A percentile compares a stretch with the other conserved stretches of the same genome.
Conservation (phyloP, 2,797 vertebrate genomes). For the Chanos chanos region DNA sequence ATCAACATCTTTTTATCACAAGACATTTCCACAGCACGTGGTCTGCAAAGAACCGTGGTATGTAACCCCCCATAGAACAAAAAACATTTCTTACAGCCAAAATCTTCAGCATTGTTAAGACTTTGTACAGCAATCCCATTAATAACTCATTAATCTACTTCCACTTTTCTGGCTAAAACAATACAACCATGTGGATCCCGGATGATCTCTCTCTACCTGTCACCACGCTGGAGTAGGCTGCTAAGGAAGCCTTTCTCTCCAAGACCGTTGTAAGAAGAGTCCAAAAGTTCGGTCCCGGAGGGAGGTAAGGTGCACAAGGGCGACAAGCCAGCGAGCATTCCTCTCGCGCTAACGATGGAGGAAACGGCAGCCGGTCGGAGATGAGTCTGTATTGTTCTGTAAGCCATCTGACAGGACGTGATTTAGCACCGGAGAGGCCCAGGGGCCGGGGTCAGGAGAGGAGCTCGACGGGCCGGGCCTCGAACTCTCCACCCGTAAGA, state of each 20-base stretch:
- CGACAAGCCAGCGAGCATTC: conserved; percentile 35
- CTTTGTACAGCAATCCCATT: not conserved
- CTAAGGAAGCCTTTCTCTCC: not conserved
- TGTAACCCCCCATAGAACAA: too few species aligned
- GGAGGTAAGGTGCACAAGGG: conserved; percentile 5
- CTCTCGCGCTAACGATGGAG: conserved; percentile 66
- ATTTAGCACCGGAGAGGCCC: conserved; percentile 77
- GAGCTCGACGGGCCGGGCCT: conserved; percentile 58
- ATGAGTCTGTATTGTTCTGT: conserved; percentile 75
- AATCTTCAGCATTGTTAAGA: too few species aligned
- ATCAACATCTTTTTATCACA: conserved; percentile 18
- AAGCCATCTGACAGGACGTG: conserved; percentile 74
- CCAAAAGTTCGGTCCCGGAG: conserved; percentile 41
- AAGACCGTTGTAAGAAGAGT: conserved; percentile 4
- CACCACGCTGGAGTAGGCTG: not conserved
- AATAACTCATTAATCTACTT: not conserved
- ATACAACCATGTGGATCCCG: not conserved
- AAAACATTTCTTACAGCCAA: not conserved
- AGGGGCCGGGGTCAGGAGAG: conserved; percentile 68
- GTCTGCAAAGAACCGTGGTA: too few species aligned
- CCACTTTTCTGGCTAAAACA: not conserved
- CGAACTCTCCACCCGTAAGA: conserved; percentile 74
- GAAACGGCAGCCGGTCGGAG: conserved; percentile 66
- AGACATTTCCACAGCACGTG: not conserved
- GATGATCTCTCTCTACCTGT: conserved; percentile 10